Base-by-base conservation (phyloP, 2,797 vertebrate genomes). In the Sitta carolinensis region DNA sequence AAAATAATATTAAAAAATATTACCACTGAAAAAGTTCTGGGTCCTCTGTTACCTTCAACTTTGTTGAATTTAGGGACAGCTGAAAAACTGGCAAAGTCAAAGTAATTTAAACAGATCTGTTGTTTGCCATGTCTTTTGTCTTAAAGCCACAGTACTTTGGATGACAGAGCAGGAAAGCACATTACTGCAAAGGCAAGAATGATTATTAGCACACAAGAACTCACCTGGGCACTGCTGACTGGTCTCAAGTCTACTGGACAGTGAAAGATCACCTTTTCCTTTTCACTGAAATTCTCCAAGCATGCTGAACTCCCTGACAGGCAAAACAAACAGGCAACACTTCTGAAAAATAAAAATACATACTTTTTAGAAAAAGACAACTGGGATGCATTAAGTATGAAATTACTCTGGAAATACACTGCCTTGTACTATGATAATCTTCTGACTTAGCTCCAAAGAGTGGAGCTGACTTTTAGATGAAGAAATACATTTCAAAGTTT, bases 1-100 rank as follows among this genome's bases (percentile, higher is more conserved):
- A 96, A 97, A 95, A 93, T 75, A 96, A 84, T 81, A 87, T 63
- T 32, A 58, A 91, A 91, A 94, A 79, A 63, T 29, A 16, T 84
- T 74, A 67, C 61, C n/a, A 22, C 27, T 73, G 40, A 78, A 93
- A 91, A 80, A 74, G 77, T 82, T 95, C 57, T 80, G 59, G 36
- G 21, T 72, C 34, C 63, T 94, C 79, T 63, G 72, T 43, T 95
- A 78, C 64, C 52, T 90, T 89, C 45, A 79, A 54, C 47, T 79
- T 76, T 75, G 45, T 72, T 55, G 42, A 84, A 91, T 94, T 78
- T 87, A 94, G 91, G 87, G 38, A 83, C 61, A 84, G 61, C 58
- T 93, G 61, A 58, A 87, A 83, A 81, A 22, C 77, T 62, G 38
- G 22, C 45, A 50, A 90, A 84, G 38, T 80, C 4, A 1, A 92